Conservation (phyloP, 2,113 vertebrate genomes). For the Prunella fulvescens region DNA sequence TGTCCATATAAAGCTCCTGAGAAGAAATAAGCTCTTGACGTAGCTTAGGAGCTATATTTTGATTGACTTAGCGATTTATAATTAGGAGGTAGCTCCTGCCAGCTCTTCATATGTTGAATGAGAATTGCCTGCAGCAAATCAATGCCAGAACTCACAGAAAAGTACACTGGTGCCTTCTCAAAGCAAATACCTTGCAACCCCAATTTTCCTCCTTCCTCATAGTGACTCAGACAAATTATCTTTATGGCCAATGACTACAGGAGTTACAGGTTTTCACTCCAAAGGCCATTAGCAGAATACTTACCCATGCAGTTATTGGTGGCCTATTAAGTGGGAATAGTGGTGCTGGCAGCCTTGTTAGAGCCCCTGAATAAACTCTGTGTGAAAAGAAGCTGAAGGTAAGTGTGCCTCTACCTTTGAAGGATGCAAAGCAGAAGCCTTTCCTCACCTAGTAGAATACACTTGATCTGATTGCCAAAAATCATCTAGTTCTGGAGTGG, state of each 20-base stretch:
- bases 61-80: conserved; percentile 30
- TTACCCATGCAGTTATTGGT: neutral
- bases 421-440: neutral
- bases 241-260: neutral
- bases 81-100: conserved; percentile 28
- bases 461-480: neutral
- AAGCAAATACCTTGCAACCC: neutral
- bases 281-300: neutral
- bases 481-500: neutral
- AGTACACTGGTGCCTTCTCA: neutral
- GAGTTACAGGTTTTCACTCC: neutral
- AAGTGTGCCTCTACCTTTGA: neutral
- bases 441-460: neutral
- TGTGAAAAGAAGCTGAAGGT: neutral
- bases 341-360: neutral
- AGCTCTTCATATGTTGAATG: neutral
- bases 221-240: neutral
- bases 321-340: neutral
- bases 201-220: neutral
- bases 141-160: neutral
- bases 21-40: neutral
- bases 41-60: conserved; percentile 36
- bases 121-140: conserved; percentile 15
- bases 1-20: conserved; percentile 15
- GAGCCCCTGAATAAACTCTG: neutral